Evolutionary conservation across 1,140 invertebrate genomes (phyloP), one percentile per base, ranked within the genome.

Genomic region (Grapholita molesta): DNA sequence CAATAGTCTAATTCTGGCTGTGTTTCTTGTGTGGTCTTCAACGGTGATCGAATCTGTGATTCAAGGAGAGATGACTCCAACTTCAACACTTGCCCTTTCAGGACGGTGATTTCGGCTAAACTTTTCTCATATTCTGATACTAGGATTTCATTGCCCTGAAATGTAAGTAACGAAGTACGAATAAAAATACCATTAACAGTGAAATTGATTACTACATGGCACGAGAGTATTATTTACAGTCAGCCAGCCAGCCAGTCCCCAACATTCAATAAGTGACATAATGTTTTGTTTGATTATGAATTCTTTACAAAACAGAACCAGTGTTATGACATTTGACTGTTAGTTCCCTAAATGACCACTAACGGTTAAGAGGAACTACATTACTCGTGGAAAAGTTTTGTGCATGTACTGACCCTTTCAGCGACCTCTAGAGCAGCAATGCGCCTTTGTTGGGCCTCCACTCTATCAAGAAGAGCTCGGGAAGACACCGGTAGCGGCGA

Each of bases 1-100:
- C 87, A 91, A 69, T 91, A 88, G 7, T 88, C 84, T 9, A 91
- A 68, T 75, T 91, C 88, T 3, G 87, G 84, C 66, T 83, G 73
- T 1, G 69, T n/a, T 23, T 90, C 79, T 0, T 52, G 66, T 6
- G 64, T 68, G 7, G 72, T 32, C 24, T 76, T 84, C 21, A 83
- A 64, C 0, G 85, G 86, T 2, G 72, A 77, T 42, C 78, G 76
- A 5, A 92, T 86, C 71, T 92, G 89, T 15, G 84, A 75, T 28
- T 92, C 89, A 4, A 92, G 75, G 5, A 92, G 67, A 0, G 90
- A 84, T 0, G 91, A 91, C 67, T 92, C 91, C 52, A 92, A 70
- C 73, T 88, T 91, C 4, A 92, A 71, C 0, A 92, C 86, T 73
- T 91, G 86, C 0, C 89, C 88, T 55, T 90, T 88, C 1, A 92